Conservation (phyloP, 2,797 vertebrate species). For the Rhabdomys pumilio region DNA sequence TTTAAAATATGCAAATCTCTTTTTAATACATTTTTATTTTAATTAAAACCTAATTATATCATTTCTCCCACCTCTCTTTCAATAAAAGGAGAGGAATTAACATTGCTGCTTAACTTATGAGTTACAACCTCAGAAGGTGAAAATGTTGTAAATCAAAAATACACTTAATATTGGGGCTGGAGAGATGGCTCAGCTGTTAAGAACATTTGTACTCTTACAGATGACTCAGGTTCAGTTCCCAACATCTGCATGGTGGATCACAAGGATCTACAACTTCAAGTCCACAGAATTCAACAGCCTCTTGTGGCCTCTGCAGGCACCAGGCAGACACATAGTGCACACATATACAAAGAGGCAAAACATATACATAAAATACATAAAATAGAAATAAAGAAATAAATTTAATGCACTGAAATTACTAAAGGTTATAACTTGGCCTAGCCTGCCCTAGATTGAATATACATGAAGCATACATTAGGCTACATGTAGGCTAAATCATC, state of each 20-base stretch:
- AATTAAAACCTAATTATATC: conserved; percentile 1
- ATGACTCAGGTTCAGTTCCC: background rate
- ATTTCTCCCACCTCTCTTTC: background rate
- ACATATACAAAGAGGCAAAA: background rate
- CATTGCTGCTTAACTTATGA: background rate
- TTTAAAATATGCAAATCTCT: conserved; percentile 42
- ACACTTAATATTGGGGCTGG: background rate
- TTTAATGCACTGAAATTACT: background rate
- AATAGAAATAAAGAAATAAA: background rate
- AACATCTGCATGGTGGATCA: background rate
- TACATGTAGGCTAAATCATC: background rate
- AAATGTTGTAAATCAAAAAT: conserved; percentile 1
- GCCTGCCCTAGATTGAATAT: background rate
- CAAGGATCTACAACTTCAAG: background rate
- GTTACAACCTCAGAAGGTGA: background rate
- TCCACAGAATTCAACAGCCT: background rate
- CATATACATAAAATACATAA: background rate
- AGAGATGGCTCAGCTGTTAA: background rate
- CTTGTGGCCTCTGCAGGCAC: background rate
- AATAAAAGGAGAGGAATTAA: background rate
- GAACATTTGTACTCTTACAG: background rate
- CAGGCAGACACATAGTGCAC: background rate
- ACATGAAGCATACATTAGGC: background rate
- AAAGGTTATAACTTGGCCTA: background rate
- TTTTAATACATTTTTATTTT: conserved; percentile 1